Evolutionary conservation across 2,888 invertebrate genomes (phyloP).

Genomic region (Boloria selene): DNA sequence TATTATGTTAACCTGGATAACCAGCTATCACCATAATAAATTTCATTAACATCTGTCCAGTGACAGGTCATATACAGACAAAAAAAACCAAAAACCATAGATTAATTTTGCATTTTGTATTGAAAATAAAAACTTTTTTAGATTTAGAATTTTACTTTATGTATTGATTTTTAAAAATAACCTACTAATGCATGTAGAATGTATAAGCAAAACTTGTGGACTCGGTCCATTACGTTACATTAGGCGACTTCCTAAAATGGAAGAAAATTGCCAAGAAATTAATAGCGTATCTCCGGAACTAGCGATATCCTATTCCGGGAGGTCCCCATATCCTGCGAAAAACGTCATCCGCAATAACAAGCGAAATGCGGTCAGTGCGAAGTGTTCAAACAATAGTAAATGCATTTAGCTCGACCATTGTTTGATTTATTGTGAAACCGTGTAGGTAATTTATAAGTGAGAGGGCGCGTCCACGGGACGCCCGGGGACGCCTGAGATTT

Average conservation of each 20-base stretch:
- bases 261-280: slow-evolving; percentile 44
- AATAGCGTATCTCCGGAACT: slow-evolving; percentile 62
- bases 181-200: too few species aligned
- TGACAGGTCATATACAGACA: too few species aligned
- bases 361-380: slow-evolving; percentile 48
- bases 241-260: slow-evolving; percentile 62
- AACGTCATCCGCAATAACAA: slow-evolving; percentile 58
- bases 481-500: slow-evolving; percentile 79
- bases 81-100: too few species aligned
- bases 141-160: too few species aligned
- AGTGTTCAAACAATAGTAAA: slow-evolving; percentile 80
- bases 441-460: slow-evolving; percentile 81
- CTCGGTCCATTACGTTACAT: slow-evolving; percentile 51
- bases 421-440: slow-evolving; percentile 78
- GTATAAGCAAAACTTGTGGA: neutral
- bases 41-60: too few species aligned
- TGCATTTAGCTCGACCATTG: slow-evolving; percentile 76
- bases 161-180: too few species aligned
- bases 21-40: too few species aligned
- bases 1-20: too few species aligned
- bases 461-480: slow-evolving; percentile 54
- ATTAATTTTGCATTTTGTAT: too few species aligned
- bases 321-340: slow-evolving; percentile 64
- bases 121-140: too few species aligned
- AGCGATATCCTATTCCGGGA: slow-evolving; percentile 69